A percentile compares a stretch with the other conserved stretches of the same genome.
Conservation (phyloP, 2,888 invertebrate species). For the Acronicta leporina region DNA sequence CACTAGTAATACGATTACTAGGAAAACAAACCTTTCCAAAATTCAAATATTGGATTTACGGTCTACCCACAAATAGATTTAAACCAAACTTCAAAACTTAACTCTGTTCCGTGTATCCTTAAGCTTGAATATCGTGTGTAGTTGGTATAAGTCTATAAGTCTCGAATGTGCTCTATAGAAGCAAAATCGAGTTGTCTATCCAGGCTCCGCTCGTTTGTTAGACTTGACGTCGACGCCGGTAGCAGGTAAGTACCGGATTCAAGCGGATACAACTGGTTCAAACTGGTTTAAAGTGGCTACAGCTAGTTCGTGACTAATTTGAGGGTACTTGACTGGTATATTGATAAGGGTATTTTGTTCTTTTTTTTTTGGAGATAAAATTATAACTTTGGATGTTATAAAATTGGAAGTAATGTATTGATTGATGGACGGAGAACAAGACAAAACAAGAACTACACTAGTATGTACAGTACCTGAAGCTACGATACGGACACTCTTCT, state of each 20-base stretch:
- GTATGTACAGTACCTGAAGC: too few relatives aligned
- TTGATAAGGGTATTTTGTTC: constrained; percentile 5
- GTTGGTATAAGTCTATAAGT: not conserved
- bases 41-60: constrained; percentile 61
- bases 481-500: too few relatives aligned
- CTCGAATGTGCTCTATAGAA: constrained; percentile 34
- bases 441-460: too few relatives aligned
- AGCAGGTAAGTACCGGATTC: constrained; percentile 45
- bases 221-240: constrained; percentile 38
- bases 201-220: constrained; percentile 50
- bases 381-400: too few relatives aligned
- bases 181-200: constrained; percentile 52
- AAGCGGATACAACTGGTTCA: constrained; percentile 42
- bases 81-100: constrained; percentile 8
- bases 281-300: constrained; percentile 41
- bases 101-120: not conserved
- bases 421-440: too few relatives aligned
- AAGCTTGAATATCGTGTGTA: constrained; percentile 24
- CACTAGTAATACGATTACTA: constrained; percentile 56
- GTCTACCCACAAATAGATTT: constrained; percentile 31
- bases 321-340: constrained; percentile 17
- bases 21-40: constrained; percentile 56
- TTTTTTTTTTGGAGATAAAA: too few relatives aligned
- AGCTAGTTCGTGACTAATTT: constrained; percentile 46
- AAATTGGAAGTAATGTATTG: too few relatives aligned